phyloP scores from a whole-genome alignment of 2,113 vertebrate genomes.

The Nothocercus julius region DNA sequence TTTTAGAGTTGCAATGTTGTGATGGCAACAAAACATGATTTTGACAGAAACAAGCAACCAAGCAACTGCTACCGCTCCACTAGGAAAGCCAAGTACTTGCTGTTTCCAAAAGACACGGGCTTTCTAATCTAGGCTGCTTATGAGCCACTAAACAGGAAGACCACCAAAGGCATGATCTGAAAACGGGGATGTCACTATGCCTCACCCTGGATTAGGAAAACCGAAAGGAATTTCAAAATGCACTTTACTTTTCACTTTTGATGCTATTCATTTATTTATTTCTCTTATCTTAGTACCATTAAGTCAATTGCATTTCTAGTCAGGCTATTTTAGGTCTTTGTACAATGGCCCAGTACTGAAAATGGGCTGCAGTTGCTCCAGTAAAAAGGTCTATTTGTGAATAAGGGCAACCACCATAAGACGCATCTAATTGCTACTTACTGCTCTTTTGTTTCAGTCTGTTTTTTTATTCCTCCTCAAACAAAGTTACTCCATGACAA shows the following conservation, averaged over 20 bases:
- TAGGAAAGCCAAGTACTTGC: not conserved
- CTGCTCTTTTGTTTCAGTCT: not conserved
- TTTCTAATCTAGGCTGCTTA: not conserved
- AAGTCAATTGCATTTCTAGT: not conserved
- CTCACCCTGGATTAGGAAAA: not conserved
- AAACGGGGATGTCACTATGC: not conserved
- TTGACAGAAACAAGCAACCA: not conserved
- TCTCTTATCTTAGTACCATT: not conserved
- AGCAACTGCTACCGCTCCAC: not conserved
- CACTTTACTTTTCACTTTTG: not conserved
- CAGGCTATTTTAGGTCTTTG: not conserved
- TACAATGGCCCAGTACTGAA: not conserved
- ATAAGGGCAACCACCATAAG: not conserved
- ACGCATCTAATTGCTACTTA: not conserved
- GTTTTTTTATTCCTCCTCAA: not conserved
- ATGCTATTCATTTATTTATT: not conserved
- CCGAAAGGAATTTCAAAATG: not conserved
- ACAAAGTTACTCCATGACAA: not conserved
- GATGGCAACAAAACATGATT: not conserved
- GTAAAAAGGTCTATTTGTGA: accelerated
- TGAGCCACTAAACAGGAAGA: not conserved
- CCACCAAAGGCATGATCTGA: not conserved
- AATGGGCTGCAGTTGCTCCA: not conserved
- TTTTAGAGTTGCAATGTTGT: not conserved
- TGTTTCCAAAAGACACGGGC: not conserved